These are phyloP conservation scores for Trichomalopsis sarcophagae DNA, from an alignment of 1,140 invertebrate species.

Conservation along the genomic window DNA sequence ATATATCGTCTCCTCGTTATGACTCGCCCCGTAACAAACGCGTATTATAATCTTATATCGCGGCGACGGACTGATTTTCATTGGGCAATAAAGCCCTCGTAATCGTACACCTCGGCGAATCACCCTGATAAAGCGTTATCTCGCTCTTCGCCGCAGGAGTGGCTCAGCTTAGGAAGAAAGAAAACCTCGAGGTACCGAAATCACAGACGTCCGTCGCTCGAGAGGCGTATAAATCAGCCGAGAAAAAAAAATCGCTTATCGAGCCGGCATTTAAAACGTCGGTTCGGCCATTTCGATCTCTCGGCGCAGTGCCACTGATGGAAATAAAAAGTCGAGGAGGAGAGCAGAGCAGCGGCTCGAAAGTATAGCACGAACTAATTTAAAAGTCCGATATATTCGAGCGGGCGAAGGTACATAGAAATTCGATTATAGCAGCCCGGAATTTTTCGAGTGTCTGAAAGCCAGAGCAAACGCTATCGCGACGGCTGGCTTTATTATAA, in stretches of 20 bases:
- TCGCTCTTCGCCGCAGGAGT: not conserved
- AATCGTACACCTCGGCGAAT: not conserved
- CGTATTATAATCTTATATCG: not conserved
- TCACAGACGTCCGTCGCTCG: not conserved
- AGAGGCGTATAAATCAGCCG: no score
- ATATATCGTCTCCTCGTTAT: no score
- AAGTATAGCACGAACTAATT: not conserved
- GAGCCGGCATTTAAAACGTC: not conserved
- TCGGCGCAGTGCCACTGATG: not conserved
- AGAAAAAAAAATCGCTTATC: not conserved
- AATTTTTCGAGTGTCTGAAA: slow-evolving; percentile 5
- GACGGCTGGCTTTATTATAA: not conserved
- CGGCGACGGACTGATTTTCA: not conserved
- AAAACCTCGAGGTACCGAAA: not conserved
- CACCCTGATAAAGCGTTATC: not conserved
- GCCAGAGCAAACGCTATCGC: not conserved
- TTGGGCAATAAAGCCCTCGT: not conserved
- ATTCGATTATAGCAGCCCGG: not conserved
- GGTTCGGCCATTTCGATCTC: slow-evolving; percentile 8
- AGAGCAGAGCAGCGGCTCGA: not conserved
- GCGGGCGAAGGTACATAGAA: not conserved
- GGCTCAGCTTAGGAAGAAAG: not conserved
- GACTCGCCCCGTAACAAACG: no score
- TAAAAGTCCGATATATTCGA: slow-evolving; percentile 1
- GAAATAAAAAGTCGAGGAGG: not conserved